phyloP scores from a whole-genome alignment of 1,140 invertebrate genomes.

The Scaptodrosophila lebanonensis region DNA sequence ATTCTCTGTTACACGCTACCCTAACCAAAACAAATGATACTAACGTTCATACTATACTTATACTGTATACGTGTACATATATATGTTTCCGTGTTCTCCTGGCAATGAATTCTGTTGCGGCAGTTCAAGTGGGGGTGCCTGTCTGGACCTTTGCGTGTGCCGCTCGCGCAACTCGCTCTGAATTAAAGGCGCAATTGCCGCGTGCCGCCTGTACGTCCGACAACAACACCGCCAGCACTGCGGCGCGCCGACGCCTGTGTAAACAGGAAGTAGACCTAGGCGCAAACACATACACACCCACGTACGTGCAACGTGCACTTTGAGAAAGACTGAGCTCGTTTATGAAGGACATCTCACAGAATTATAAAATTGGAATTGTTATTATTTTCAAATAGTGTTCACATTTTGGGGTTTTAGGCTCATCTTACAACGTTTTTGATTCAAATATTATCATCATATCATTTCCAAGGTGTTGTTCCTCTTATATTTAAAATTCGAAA shows the following conservation, averaged over 20 bases:
- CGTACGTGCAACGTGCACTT: slow-evolving; percentile 7
- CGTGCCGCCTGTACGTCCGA: no score
- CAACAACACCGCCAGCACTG: no score
- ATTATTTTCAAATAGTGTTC: no score
- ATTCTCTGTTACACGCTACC: no score
- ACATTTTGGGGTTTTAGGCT: no score
- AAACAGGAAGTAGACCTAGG: slow-evolving; percentile 67
- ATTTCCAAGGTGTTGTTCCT: no score
- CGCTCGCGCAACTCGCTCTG: slow-evolving; percentile 34
- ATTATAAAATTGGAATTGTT: no score
- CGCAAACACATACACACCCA: slow-evolving; percentile 19
- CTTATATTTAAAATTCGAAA: no score
- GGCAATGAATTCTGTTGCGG: slow-evolving; percentile 62
- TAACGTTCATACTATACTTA: slow-evolving; percentile 43
- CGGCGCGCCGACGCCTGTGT: slow-evolving; percentile 40
- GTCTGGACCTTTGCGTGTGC: slow-evolving; percentile 5
- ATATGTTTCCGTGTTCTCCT: slow-evolving; percentile 31
- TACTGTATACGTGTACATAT: slow-evolving; percentile 19
- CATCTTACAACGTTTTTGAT: no score
- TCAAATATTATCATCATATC: no score
- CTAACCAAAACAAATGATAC: slow-evolving; percentile 27
- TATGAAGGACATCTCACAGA: slow-evolving; percentile 6
- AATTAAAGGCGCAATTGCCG: slow-evolving; percentile 39
- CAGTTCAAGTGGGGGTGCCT: slow-evolving; percentile 8
- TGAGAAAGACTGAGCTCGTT: no score